phyloP scores from a whole-genome alignment of 2,797 vertebrate species.

The Sebastes goodei region DNA sequence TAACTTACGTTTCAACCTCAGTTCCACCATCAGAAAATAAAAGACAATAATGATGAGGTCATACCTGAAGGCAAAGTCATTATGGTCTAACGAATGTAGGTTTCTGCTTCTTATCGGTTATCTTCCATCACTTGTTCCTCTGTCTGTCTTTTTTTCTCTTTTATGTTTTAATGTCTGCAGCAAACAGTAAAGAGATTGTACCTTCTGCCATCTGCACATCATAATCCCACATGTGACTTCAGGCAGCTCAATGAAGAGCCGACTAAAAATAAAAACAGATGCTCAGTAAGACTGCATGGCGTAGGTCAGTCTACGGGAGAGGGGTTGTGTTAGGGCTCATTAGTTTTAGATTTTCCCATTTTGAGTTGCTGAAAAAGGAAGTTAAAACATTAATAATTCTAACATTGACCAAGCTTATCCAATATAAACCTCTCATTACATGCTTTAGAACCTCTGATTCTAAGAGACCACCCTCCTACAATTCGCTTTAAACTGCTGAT shows the following conservation, averaged over 20 bases:
- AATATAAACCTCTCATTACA: not conserved
- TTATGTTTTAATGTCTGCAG: not conserved
- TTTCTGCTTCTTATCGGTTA: not conserved
- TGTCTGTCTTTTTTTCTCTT: not conserved
- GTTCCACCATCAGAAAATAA: not conserved
- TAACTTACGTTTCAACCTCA: not conserved
- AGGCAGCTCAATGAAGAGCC: not conserved
- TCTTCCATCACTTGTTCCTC: not conserved
- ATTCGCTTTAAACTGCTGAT: not conserved
- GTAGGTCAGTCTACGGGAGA: not conserved
- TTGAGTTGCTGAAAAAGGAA: not conserved
- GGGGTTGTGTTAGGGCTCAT: not conserved
- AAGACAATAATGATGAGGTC: not conserved
- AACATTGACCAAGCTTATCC: not conserved
- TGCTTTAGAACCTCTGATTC: not conserved
- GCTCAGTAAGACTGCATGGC: not conserved
- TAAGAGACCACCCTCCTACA: not conserved
- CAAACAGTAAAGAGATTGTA: not conserved
- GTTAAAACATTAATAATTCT: not conserved
- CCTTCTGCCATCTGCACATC: conserved; percentile 2
- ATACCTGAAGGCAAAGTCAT: conserved; percentile 8
- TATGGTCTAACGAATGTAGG: no score
- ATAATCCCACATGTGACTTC: not conserved
- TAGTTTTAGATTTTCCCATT: not conserved
- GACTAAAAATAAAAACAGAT: not conserved